Base-by-base conservation (phyloP, 1,140 invertebrate species). In the Neoseiulus cucumeris region DNA sequence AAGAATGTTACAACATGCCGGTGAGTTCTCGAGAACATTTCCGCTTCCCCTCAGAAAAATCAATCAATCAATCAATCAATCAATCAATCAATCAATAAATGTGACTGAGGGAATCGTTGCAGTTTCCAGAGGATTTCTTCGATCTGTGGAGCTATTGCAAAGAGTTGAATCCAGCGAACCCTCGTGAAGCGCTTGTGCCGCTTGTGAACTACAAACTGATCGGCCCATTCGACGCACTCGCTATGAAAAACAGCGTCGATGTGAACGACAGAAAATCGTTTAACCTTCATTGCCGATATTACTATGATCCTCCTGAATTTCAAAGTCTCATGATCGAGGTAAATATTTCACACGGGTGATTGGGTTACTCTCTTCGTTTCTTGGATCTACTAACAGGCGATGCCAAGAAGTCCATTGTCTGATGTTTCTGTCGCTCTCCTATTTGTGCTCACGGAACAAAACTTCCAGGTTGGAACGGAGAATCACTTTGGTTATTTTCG, bases 231-330 rank as follows among this genome's bases (percentile, higher is more conserved):
- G 89, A 94, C 78, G 81, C 92, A 30, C 73, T 93, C 25, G 77
- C 80, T 59, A 82, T 82, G 7, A 82, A 82, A 71, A 79, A 68
- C 72, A 75, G 28, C 72, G 77, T 44, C 76, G 81, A 71, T 72
- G 80, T 64, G 74, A 78, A 39, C 72, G 83, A 70, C 77, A 80
- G 64, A 76, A 83, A 66, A 82, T 84, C 74, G 74, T 75, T 72
- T 66, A 91, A 68, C 74, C 82, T 41, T 12, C 89, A 94, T 73
- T 93, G 87, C 85, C 80, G 91, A 71, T 93, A 87, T 77, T 94
- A 83, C 75, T 91, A 87, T 77, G 91, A 96, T 80, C 87, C 88
- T 44, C 91, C 91, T 41, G 91, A 95, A 78, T 90, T 94, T 76
- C 79, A 74, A 66, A 78, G 75, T 44, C 69, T 77, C 33, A 64